phyloP scores from a whole-genome alignment of 1,140 invertebrate species.

The Temnothorax curvispinosus region DNA sequence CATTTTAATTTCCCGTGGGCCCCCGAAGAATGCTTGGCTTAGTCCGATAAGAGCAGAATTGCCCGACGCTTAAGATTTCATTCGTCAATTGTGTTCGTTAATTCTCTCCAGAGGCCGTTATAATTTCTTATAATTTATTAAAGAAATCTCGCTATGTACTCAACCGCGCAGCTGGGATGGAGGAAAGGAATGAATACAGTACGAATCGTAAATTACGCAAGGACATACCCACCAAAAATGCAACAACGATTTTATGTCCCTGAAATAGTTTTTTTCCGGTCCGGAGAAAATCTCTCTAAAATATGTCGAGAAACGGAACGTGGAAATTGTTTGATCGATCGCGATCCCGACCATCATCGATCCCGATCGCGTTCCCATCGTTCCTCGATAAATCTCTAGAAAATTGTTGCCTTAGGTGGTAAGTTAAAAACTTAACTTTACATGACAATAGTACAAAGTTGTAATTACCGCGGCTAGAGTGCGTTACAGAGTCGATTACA shows the following conservation, averaged over 20 bases:
- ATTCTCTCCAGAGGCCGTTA: neutral
- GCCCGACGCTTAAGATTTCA: neutral
- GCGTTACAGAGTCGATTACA: slow-evolving; percentile 29
- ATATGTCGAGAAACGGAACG: slow-evolving; percentile 38
- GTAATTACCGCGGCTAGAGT: slow-evolving; percentile 48
- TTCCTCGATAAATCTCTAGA: slow-evolving; percentile 62
- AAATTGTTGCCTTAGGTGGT: slow-evolving; percentile 63
- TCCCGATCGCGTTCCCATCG: slow-evolving; percentile 6
- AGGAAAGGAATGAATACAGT: slow-evolving; percentile 34
- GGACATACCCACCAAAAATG: slow-evolving; percentile 19
- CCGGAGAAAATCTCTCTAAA: slow-evolving; percentile 49
- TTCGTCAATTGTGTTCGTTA: neutral
- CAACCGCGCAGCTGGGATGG: neutral
- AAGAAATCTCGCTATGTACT: slow-evolving; percentile 23
- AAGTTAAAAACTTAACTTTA: slow-evolving; percentile 70
- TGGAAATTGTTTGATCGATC: slow-evolving; percentile 2
- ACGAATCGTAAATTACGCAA: slow-evolving; percentile 48
- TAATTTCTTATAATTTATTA: neutral
- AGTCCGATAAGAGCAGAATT: slow-evolving; percentile 13
- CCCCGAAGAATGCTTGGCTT: neutral
- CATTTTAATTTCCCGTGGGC: neutral
- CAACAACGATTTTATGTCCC: slow-evolving; percentile 29
- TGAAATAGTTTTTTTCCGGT: slow-evolving; percentile 1
- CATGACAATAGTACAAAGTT: slow-evolving; percentile 69
- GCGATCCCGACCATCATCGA: slow-evolving; percentile 9